These are phyloP conservation scores for Pardalotus punctatus DNA, from an alignment of 2,113 vertebrate species.

Conservation along the genomic window DNA sequence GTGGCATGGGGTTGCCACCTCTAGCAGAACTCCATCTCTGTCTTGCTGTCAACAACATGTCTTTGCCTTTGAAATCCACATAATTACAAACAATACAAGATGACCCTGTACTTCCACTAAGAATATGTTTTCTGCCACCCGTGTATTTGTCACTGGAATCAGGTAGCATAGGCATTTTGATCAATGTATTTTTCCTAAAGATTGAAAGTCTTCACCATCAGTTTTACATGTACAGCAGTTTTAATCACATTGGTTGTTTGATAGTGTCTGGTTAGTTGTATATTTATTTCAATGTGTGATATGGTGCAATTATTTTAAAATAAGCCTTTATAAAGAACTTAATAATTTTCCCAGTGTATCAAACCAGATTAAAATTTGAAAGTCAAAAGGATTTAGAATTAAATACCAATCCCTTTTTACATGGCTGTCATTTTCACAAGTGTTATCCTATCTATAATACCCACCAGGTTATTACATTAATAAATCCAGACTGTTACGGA, in stretches of 20 bases:
- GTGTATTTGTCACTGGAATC: not conserved
- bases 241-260: not conserved
- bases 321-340: not conserved
- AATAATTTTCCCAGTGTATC: not conserved
- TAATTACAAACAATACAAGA: not conserved
- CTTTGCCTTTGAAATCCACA: not conserved
- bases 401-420: not conserved
- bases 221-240: slow-evolving; percentile 8
- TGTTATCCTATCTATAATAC: not conserved
- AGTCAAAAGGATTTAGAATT: not conserved
- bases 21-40: not conserved
- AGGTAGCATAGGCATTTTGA: not conserved
- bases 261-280: not conserved
- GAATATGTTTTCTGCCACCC: not conserved
- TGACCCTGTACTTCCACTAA: not conserved
- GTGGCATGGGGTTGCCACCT: not conserved
- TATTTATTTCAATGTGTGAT: slow-evolving; percentile 63
- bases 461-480: not conserved
- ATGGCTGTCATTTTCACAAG: not conserved
- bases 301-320: slow-evolving; percentile 51
- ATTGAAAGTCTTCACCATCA: not conserved
- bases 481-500: not conserved
- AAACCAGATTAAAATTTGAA: not conserved
- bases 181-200: not conserved
- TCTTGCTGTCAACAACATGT: not conserved